Evolutionary conservation across 1,140 invertebrate species (phyloP), one percentile per base, ranked within the genome.

Genomic region (Babylonia areolata): DNA sequence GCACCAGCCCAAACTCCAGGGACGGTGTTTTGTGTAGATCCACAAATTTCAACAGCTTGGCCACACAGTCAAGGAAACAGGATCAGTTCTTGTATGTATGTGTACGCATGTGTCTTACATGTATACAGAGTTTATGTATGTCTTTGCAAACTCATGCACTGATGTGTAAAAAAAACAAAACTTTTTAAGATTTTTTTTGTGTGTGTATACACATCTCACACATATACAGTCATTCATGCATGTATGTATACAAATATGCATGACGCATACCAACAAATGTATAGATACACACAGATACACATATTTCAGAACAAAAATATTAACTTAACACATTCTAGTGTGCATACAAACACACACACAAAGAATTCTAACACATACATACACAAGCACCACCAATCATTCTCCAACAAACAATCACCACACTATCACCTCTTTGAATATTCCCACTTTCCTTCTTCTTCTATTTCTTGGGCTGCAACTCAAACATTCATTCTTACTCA

Each of bases 11-110:
- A 95, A 99, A 99, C 95, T 99, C 99, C 64, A 99, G 95, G 11
- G 98, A 99, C 0, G 99, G 99, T 95, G 99, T 99, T 94, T 99
- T 99, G 64, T 99, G 95, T 28, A 99, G 95, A 95, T 99, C 98
- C 87, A 99, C 96, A 95, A 99, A 97, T 95, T 99, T 99, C 39
- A 99, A 95, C 54, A 96, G 90, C 94, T 95, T 88, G 77, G 15
- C 5, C 9, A 12, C 58, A 6, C 9, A 64, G 58, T 64, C 58
- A 64, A 64, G 58, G 58, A 64, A 20, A 20, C 17, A 64, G 17
- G 9, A 51, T 1, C 46, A 6, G 15, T 15, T 46, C 5, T 6
- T 6, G 5, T 5, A 46, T 6, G 42, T 46, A 6, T 46, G 5
- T 46, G 42, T 46, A 46, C 15, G 5, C 5, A 46, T 46, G 42